Conservation (phyloP, 2,797 vertebrate species). For the Phrynocephalus vlangalii region DNA sequence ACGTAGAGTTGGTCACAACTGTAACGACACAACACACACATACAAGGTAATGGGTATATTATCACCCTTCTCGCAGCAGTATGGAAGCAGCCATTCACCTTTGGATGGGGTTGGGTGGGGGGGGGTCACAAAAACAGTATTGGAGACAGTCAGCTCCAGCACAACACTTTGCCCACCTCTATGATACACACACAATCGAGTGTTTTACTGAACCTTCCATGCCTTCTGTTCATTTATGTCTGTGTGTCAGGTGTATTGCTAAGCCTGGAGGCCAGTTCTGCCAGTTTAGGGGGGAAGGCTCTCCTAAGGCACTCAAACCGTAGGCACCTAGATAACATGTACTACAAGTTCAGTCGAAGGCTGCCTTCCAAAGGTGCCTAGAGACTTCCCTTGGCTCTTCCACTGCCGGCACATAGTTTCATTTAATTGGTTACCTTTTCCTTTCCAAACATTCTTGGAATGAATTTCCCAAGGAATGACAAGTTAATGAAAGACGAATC, state of each 20-base stretch:
- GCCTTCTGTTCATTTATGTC: background rate
- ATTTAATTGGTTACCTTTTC: background rate
- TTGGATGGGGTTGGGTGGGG: too few species aligned
- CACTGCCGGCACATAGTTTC: background rate
- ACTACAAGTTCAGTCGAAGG: background rate
- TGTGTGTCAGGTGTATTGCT: background rate
- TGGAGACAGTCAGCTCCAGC: too few species aligned
- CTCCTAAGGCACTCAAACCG: too few species aligned
- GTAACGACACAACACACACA: too few species aligned
- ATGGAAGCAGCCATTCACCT: too few species aligned
- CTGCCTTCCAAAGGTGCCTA: background rate
- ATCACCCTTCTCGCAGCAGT: too few species aligned
- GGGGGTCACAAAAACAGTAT: too few species aligned
- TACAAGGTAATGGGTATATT: too few species aligned
- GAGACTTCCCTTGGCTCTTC: background rate
- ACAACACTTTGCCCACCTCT: too few species aligned
- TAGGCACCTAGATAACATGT: too few species aligned
- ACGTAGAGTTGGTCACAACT: too few species aligned
- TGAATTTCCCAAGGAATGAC: background rate
- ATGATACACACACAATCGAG: background rate
- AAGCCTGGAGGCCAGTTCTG: background rate
- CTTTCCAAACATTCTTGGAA: background rate
- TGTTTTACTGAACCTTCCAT: background rate
- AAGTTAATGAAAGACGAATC: background rate
- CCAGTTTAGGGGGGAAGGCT: background rate